Conservation (phyloP, 1,140 invertebrate species). For the Akabosia matsudoensis region DNA sequence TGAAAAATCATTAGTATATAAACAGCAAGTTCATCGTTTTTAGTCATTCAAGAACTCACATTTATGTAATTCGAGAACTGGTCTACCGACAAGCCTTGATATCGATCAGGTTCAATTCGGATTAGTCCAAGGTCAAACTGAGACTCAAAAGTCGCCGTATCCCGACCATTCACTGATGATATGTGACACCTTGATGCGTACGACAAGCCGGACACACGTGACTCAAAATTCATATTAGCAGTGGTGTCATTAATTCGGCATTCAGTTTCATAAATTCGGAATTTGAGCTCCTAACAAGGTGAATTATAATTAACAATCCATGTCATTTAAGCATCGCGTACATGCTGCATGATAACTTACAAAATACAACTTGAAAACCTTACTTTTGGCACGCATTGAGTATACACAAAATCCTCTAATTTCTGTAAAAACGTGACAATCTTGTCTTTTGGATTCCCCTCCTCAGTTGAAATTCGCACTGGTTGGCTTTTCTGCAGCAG, state of each 20-base stretch:
- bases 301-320: neutral
- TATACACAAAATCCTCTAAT: conserved; percentile 41
- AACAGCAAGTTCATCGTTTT: conserved; percentile 11
- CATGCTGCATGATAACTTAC: no score
- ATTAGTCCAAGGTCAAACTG: conserved; percentile 44
- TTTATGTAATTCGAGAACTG: conserved; percentile 47
- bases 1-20: neutral
- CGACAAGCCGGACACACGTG: conserved; percentile 40
- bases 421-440: conserved; percentile 19
- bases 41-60: conserved; percentile 24
- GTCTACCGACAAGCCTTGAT: conserved; percentile 45
- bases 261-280: conserved; percentile 45
- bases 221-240: conserved; percentile 38
- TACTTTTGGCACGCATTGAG: conserved; percentile 45
- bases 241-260: conserved; percentile 40
- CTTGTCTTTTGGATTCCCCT: neutral
- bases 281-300: conserved; percentile 40
- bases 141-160: conserved; percentile 42
- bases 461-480: neutral
- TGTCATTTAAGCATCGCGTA: no score
- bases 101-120: conserved; percentile 44
- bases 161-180: conserved; percentile 18
- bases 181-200: conserved; percentile 43
- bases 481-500: conserved; percentile 7
- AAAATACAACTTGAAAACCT: neutral